These are phyloP conservation scores for Nipponacmea schrenckii DNA, from an alignment of 2,888 invertebrate genomes.

Conservation along the genomic window DNA sequence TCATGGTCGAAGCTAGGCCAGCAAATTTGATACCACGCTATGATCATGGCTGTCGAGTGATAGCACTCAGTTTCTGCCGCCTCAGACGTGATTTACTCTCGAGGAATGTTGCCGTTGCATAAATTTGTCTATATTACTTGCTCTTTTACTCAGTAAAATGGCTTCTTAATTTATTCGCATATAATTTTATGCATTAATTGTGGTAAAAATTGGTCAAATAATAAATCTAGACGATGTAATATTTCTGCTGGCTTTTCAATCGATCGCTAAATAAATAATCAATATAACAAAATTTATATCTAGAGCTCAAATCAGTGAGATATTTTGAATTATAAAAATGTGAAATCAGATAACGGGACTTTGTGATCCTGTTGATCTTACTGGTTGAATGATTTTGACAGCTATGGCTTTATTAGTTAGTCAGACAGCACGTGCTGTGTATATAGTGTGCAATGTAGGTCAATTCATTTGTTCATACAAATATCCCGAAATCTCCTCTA, in stretches of 20 bases:
- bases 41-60: slow-evolving; percentile 21
- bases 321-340: not conserved
- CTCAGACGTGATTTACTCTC: not conserved
- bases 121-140: too few species aligned
- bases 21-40: slow-evolving; percentile 35
- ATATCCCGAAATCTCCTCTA: too few species aligned
- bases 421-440: slow-evolving; percentile 4
- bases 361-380: not conserved
- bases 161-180: too few species aligned
- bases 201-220: too few species aligned
- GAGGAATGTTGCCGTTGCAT: too few species aligned
- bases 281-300: slow-evolving; percentile 29
- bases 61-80: slow-evolving; percentile 9
- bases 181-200: too few species aligned
- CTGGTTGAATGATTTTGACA: slow-evolving; percentile 6
- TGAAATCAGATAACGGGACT: too few species aligned
- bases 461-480: not conserved
- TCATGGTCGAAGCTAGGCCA: slow-evolving; percentile 28
- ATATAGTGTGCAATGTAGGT: not conserved
- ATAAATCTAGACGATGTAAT: not conserved
- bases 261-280: slow-evolving; percentile 33
- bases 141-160: too few species aligned
- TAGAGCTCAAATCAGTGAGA: slow-evolving; percentile 21
- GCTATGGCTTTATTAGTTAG: not conserved
- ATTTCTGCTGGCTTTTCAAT: slow-evolving; percentile 30